Percentiles rank a stretch among this genome's conserved stretches.
phyloP scores from a whole-genome alignment of 2,113 vertebrate species.

The Sterrhoptilus dennistouni region DNA sequence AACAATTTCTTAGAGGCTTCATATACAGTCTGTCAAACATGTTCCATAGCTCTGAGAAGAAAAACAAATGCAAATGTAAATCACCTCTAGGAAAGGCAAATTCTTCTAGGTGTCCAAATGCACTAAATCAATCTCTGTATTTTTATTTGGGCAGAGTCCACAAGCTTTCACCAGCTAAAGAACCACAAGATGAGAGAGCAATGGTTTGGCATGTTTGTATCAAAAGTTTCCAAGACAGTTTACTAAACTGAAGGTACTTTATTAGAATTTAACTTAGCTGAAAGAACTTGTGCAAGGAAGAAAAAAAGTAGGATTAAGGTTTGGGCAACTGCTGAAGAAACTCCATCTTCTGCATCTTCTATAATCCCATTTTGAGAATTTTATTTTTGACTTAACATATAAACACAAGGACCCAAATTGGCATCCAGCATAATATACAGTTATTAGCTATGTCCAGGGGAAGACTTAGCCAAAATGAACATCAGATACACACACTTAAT shows the following conservation, averaged over 20 bases:
- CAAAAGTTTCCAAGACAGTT: background rate
- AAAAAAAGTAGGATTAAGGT: background rate
- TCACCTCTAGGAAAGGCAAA: background rate
- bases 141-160: background rate
- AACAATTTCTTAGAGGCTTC: background rate
- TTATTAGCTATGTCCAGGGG: background rate
- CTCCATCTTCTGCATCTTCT: background rate
- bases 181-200: background rate
- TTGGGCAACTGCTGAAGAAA: background rate
- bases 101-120: conserved; percentile 18
- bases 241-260: background rate
- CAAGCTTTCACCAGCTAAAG: conserved; percentile 1
- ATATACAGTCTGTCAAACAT: background rate
- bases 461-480: background rate
- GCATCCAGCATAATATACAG: background rate
- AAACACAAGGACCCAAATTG: background rate
- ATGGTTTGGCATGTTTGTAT: background rate
- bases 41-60: conserved; percentile 8
- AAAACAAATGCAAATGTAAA: conserved; percentile 38
- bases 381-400: background rate
- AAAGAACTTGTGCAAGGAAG: background rate
- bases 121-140: background rate
- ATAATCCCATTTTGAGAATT: background rate
- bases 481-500: background rate
- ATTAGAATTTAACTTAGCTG: background rate